Percentiles rank a stretch among this genome's conserved stretches.
Conservation (phyloP, 2,888 invertebrate species). For the Limenitis camilla region DNA sequence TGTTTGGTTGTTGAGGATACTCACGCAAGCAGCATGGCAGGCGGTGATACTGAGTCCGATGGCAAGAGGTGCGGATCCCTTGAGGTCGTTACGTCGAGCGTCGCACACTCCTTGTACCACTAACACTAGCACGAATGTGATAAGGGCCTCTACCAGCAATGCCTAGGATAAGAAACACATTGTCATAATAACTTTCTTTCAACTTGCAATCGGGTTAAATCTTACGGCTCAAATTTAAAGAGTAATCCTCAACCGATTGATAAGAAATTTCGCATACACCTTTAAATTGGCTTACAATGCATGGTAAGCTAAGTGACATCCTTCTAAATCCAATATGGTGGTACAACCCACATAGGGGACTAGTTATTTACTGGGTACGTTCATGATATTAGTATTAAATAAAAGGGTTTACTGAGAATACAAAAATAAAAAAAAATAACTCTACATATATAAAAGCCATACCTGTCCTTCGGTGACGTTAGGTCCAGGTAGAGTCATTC, state of each 20-base stretch:
- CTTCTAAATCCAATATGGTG: no score
- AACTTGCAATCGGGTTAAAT: neutral
- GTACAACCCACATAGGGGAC: no score
- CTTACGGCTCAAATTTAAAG: no score
- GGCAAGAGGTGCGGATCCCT: conserved; percentile 88
- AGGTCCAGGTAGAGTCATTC: conserved; percentile 76
- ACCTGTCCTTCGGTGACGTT: conserved; percentile 77
- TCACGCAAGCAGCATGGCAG: conserved; percentile 89
- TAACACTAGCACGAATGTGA: conserved; percentile 89
- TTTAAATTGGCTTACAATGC: neutral
- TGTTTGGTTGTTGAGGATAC: conserved; percentile 44
- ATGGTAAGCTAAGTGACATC: conserved; percentile 29
- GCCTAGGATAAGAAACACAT: conserved; percentile 62
- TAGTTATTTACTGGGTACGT: no score
- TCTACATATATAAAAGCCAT: no score
- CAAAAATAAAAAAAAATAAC: no score
- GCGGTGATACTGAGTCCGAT: conserved; percentile 90
- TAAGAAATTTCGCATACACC: no score
- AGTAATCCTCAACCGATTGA: no score
- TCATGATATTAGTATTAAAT: no score
- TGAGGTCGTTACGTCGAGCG: conserved; percentile 83
- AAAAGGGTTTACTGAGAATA: conserved; percentile 54
- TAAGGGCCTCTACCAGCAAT: conserved; percentile 86
- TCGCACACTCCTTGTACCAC: conserved; percentile 92
- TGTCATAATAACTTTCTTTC: neutral